Base-by-base conservation (phyloP, 1,140 invertebrate species). In the Chlorops oryzae region DNA sequence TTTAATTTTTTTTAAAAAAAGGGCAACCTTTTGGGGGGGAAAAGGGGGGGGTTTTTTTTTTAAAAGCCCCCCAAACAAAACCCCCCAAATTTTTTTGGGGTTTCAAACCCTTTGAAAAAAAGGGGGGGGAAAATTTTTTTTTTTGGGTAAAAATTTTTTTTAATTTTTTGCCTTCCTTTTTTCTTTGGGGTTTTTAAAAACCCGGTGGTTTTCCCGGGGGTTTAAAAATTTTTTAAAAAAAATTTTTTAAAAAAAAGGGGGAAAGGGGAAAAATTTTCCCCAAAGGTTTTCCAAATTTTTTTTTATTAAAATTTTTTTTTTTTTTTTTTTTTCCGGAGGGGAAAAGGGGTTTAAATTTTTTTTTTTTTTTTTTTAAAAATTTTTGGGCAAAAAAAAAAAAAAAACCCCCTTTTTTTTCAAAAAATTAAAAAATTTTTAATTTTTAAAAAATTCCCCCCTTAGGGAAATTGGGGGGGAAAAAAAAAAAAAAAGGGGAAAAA, bases 1-100 rank as follows among this genome's bases (percentile, higher is more conserved):
- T 64, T 65, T 62, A 65, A 65, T 65, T 65, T 64, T 65, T 58
- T 65, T 62, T 64, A 59, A 56, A 59, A 64, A 64, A 64, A 65
- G 62, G 65, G 59, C 20, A 62, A 62, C 64, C 59, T 63, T 63
- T 58, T 62, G 62, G 55, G 62, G 54, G 53, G 54, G 59, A 61
- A 58, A 60, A 60, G 56, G 50, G 54, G 59, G n/a, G 43, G 51
- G 48, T 52, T 46, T 51, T 34, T 45, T 40, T 48, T 50, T 32
- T 9, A 32, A 32, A n/a, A 32, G 28, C n/a, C n/a, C n/a, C n/a
- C n/a, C n/a, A n/a, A n/a, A n/a, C n/a, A n/a, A n/a, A n/a, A n/a
- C n/a, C n/a, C n/a, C n/a, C n/a, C n/a, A n/a, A n/a, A n/a, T n/a
- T n/a, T n/a, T n/a, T n/a, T n/a, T n/a, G n/a, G n/a, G n/a, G n/a